These are phyloP conservation scores for Menura novaehollandiae DNA, from an alignment of 2,113 vertebrate species.

Conservation along the genomic window DNA sequence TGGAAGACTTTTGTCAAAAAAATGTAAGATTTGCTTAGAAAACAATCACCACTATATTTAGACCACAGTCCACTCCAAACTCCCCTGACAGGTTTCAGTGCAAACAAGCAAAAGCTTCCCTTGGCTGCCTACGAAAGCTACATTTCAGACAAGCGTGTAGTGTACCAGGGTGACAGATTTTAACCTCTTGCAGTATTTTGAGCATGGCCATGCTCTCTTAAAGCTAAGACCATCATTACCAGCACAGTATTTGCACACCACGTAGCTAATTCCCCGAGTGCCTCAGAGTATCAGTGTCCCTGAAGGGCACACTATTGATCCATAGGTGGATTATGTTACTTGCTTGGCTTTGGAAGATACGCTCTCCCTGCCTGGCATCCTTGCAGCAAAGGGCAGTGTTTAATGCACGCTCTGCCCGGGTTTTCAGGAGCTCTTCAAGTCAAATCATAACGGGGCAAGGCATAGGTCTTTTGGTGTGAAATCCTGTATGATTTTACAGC, in stretches of 20 bases:
- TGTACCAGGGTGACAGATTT: background rate
- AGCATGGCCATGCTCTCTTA: background rate
- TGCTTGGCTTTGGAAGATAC: background rate
- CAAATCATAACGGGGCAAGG: background rate
- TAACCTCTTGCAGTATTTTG: background rate
- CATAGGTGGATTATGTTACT: background rate
- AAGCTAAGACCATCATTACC: background rate
- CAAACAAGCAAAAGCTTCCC: background rate
- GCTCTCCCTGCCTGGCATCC: background rate
- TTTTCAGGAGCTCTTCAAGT: background rate
- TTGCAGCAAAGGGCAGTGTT: background rate
- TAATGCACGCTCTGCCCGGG: background rate
- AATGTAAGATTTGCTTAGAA: slow-evolving; percentile 24
- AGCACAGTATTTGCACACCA: background rate
- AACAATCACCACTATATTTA: slow-evolving; percentile 32
- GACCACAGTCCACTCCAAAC: slow-evolving; percentile 5
- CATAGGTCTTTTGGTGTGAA: slow-evolving; percentile 27
- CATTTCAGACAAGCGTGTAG: background rate
- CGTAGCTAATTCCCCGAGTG: background rate
- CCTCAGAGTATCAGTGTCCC: background rate
- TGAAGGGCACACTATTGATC: slow-evolving; percentile 31
- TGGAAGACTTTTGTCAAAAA: slow-evolving; percentile 40
- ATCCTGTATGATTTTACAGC: background rate
- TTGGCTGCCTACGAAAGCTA: background rate
- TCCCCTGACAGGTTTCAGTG: slow-evolving; percentile 18